These are phyloP conservation scores for Plotosus lineatus DNA, from an alignment of 2,113 vertebrate species.

Conservation along the genomic window DNA sequence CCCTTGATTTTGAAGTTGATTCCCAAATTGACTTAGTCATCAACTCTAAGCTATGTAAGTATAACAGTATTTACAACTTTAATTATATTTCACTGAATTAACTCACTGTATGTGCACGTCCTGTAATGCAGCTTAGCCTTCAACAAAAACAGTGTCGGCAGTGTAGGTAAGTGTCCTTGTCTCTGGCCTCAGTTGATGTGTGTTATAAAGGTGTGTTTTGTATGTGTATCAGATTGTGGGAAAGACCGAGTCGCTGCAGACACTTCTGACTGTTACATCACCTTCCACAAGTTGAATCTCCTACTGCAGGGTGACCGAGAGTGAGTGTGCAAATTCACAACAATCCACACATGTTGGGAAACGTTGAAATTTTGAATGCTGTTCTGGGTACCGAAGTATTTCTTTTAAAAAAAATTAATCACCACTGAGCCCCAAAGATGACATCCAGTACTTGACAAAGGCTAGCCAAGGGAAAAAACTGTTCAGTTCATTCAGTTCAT, in stretches of 20 bases:
- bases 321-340: slow-evolving; percentile 67
- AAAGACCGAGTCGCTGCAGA: slow-evolving; percentile 73
- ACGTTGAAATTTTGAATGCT: slow-evolving; percentile 1
- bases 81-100: background rate
- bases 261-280: slow-evolving; percentile 76
- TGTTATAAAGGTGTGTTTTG: slow-evolving; percentile 3
- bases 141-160: background rate
- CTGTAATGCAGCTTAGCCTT: background rate
- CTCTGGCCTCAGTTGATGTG: background rate
- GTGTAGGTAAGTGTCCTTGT: background rate
- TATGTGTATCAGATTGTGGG: slow-evolving; percentile 70
- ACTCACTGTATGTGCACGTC: background rate
- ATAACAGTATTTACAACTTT: background rate
- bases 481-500: no score
- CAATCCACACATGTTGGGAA: background rate
- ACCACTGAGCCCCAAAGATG: background rate
- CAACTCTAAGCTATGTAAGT: slow-evolving; percentile 77
- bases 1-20: slow-evolving; percentile 81
- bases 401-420: background rate
- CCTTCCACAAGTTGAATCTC: slow-evolving; percentile 79
- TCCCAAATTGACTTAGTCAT: slow-evolving; percentile 81
- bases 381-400: background rate
- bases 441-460: background rate
- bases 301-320: slow-evolving; percentile 79
- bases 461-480: background rate